phyloP scores from a whole-genome alignment of 2,797 vertebrate species.

The Carcharodon carcharias region DNA sequence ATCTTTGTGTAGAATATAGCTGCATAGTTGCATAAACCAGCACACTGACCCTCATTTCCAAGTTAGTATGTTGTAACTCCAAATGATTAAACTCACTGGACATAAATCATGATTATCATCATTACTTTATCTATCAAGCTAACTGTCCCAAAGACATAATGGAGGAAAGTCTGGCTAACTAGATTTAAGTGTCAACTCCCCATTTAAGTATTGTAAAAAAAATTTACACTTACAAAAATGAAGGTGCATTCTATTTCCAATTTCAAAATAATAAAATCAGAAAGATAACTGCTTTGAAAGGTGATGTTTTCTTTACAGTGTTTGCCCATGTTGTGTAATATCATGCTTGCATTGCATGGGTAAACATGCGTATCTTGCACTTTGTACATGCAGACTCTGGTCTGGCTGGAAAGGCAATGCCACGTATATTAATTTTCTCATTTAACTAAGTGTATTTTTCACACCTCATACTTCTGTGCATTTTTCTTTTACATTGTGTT shows the following conservation, averaged over 20 bases:
- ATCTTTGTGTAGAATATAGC: background rate
- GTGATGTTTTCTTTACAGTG: background rate
- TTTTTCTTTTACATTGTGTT: background rate
- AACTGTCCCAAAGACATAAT: background rate
- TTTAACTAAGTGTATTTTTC: background rate
- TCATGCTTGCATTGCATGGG: background rate
- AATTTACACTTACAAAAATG: background rate
- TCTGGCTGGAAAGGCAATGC: background rate
- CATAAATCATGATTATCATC: background rate
- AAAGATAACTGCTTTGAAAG: background rate
- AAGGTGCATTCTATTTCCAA: background rate
- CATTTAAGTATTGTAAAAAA: background rate
- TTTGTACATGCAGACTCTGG: background rate
- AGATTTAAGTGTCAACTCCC: background rate
- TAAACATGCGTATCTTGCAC: constrained; percentile 11
- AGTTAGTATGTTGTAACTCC: background rate
- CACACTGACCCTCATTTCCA: background rate
- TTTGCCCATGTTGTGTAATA: background rate
- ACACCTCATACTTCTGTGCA: background rate
- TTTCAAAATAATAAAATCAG: background rate
- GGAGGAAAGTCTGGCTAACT: background rate
- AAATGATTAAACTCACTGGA: background rate
- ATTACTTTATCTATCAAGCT: background rate
- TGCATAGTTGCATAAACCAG: background rate
- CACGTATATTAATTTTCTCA: background rate